Evolutionary conservation across 2,113 vertebrate species (phyloP), one percentile per base, ranked within the genome.

Genomic region (Centropus unirufus): DNA sequence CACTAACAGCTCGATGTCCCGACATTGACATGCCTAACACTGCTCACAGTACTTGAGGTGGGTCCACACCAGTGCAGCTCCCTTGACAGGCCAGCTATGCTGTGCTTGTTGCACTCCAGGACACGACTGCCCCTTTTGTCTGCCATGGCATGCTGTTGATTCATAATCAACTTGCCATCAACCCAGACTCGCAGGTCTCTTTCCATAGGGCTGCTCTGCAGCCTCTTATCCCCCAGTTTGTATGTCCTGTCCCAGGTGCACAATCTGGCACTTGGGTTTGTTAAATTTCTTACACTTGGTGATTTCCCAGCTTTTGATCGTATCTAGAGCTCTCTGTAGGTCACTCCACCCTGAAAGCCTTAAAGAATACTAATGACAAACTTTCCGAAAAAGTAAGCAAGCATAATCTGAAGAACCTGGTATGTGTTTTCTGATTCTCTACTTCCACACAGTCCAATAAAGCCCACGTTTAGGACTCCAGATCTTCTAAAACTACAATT

Each of bases 1-100:
- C 19, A 57, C 9, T 13, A 14, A 26, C 7, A n/a, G 7, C 68
- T 39, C 42, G 36, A 62, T 20, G 22, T 49, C 36, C 18, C 54
- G 14, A 24, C 16, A 14, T 3, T 17, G 61, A 49, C 32, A 4
- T 2, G 2, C 8, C 14, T 51, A 42, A 13, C 91, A 8, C 39
- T 40, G 32, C 61, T 6, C 27, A 21, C 21, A 36, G 44, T 1
- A 39, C 27, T 77, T 0, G 0, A 44, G 59, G 16, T 59, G 44
- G 24, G 22, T n/a, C 49, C 0, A 0, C 11, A 9, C 18, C 68
- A 51, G 29, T 2, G 12, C 40, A 22, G 49, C 57, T 75, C 42
- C 52, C 52, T 47, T 0, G 0, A 16, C 5, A 0, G 0, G 39
- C 64, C 39, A 32, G 21, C 0, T 0, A 4, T 36, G 39, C 54